Evolutionary conservation across 2,113 vertebrate genomes (phyloP), one percentile per base, ranked within the genome.

Genomic region (Rissa tridactyla): DNA sequence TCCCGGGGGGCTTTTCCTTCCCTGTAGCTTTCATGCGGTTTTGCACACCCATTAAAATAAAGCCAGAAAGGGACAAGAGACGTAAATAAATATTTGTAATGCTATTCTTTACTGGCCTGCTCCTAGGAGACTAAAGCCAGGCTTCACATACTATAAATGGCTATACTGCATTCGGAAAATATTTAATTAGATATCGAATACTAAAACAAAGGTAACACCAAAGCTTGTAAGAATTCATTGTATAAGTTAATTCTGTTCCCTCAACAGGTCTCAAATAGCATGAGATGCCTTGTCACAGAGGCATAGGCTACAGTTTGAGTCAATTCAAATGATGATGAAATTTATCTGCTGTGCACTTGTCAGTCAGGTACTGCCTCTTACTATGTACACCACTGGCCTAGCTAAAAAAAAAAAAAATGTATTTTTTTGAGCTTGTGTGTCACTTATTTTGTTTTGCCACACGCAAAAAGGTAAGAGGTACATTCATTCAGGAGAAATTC

Each of bases 61-160:
- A 87, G 75, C 51, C 84, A 88, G 87, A 19, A 42, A 96, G 82
- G 90, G 79, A 88, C 86, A 70, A 87, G 71, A 91, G 88, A 80
- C 62, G 75, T 58, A 75, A 94, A 91, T 78, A 91, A 87, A 90
- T 90, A 97, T 97, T 97, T 97, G 94, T 58, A 96, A 89, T 94
- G 77, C 79, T 92, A 81, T 92, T 95, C 94, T 97, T 95, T 72
- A 72, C 66, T 61, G 79, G 51, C 68, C 75, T 66, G 52, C 90
- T 97, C 95, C 93, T 85, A 52, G 47, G 68, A 65, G 79, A 94
- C 86, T 69, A 10, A 95, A 96, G 90, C 93, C 91, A 91, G 71
- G 30, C 69, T 90, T 88, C 86, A 81, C 52, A 1, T 80, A 36
- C 55, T 96, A 72, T 46, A 70, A 86, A 77, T n/a, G 34, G 51